Evolutionary conservation across 2,797 vertebrate genomes (phyloP).

Genomic region (Ataeniobius toweri): DNA sequence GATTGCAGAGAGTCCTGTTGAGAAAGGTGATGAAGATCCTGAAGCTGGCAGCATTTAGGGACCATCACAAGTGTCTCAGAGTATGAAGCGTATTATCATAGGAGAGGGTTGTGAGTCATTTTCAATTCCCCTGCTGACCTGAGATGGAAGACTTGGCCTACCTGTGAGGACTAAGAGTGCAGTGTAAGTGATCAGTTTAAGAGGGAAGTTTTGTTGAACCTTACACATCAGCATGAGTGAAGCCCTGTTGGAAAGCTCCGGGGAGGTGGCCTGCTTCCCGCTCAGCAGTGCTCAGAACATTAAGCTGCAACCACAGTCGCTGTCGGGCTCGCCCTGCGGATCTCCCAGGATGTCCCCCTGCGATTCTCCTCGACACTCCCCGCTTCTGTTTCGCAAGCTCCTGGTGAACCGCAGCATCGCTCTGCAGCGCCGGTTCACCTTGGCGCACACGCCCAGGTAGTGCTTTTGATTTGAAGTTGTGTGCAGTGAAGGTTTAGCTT

Average conservation of each 20-base stretch:
- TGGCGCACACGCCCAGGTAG: conserved; percentile 79
- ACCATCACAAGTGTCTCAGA: conserved; percentile 19
- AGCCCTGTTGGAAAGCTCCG: conserved; percentile 35
- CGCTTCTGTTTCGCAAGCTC: conserved; percentile 85
- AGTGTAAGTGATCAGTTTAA: conserved; percentile 15
- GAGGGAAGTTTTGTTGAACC: conserved; percentile 15
- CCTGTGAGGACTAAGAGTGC: conserved; percentile 28
- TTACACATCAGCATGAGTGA: conserved; percentile 62
- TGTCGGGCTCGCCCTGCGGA: conserved; percentile 59
- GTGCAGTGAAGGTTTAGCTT: background rate
- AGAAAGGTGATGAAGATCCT: conserved; percentile 34
- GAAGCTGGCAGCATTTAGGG: conserved; percentile 12
- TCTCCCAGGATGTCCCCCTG: conserved; percentile 79
- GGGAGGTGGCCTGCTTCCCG: conserved; percentile 38
- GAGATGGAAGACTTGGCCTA: conserved; percentile 45
- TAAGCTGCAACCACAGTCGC: conserved; percentile 59
- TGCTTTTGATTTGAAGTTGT: background rate
- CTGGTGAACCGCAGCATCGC: conserved; percentile 84
- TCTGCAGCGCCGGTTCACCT: conserved; percentile 76
- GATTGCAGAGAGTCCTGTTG: conserved; percentile 32
- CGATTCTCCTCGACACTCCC: conserved; percentile 81
- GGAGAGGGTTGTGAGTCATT: background rate
- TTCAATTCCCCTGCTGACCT: conserved; percentile 16
- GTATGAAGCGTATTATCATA: conserved; percentile 12
- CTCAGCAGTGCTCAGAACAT: conserved; percentile 48